Conservation (phyloP, 2,888 invertebrate species). For the Palloptera scutellata region DNA sequence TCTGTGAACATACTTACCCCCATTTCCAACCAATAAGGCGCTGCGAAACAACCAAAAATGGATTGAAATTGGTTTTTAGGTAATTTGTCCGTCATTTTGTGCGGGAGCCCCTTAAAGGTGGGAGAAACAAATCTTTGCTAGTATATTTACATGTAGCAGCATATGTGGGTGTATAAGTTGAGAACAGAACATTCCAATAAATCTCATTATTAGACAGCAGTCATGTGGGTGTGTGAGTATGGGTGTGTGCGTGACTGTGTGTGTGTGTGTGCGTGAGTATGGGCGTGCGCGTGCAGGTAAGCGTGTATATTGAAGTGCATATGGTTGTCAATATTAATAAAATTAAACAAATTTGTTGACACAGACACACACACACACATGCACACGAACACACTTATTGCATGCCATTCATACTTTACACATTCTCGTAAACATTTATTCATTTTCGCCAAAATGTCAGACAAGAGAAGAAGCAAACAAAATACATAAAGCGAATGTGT, state of each 20-base stretch:
- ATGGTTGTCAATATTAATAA: constrained; percentile 52
- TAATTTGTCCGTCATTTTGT: too few relatives aligned
- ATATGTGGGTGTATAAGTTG: too few relatives aligned
- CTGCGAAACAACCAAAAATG: too few relatives aligned
- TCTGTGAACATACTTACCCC: too few relatives aligned
- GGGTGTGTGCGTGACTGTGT: neutral
- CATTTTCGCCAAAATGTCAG: constrained; percentile 14
- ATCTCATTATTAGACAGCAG: neutral
- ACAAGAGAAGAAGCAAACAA: constrained; percentile 10
- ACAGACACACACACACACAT: constrained; percentile 17
- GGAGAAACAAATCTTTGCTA: too few relatives aligned
- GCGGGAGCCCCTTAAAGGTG: too few relatives aligned
- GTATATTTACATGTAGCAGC: too few relatives aligned
- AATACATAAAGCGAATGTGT: too few relatives aligned
- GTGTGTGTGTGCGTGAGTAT: neutral
- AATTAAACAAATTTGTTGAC: constrained; percentile 46
- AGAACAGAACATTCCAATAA: too few relatives aligned
- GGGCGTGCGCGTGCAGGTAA: neutral
- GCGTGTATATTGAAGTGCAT: constrained; percentile 33
- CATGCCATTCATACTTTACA: neutral
- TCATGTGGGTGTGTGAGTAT: neutral
- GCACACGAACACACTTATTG: constrained; percentile 3
- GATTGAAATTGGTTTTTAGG: too few relatives aligned
- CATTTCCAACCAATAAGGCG: too few relatives aligned
- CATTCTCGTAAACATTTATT: constrained; percentile 11